These are phyloP conservation scores for Orbicella faveolata DNA, from an alignment of 64 coral and sea anemone genomes.

Conservation along the genomic window DNA sequence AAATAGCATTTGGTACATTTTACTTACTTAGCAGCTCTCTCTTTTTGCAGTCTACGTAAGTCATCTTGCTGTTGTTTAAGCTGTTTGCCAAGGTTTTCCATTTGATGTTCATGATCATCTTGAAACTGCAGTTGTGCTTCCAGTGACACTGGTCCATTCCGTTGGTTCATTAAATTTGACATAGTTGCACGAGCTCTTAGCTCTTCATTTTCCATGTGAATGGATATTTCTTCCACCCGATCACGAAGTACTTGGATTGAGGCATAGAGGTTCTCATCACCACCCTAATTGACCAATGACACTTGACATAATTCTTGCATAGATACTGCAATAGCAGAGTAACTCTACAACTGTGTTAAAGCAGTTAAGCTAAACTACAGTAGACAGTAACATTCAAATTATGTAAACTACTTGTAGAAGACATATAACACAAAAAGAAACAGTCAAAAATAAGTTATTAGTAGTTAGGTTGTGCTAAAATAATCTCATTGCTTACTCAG, in stretches of 20 bases:
- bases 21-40: conserved; percentile 68
- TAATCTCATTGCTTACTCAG: too few species aligned
- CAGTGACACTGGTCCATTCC: conserved; percentile 28
- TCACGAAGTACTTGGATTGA: conserved; percentile 97
- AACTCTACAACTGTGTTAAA: too few species aligned
- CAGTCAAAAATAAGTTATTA: too few species aligned
- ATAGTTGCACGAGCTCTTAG: conserved; percentile 68
- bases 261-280: conserved; percentile 96
- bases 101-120: conserved; percentile 51
- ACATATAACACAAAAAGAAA: too few species aligned
- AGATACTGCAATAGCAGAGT: too few species aligned
- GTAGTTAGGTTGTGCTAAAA: too few species aligned
- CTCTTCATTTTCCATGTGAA: conserved; percentile 85
- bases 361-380: too few species aligned
- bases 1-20: neutral
- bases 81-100: conserved; percentile 65
- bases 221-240: conserved; percentile 82
- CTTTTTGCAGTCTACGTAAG: conserved; percentile 59
- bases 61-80: conserved; percentile 62
- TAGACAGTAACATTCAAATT: too few species aligned
- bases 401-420: too few species aligned
- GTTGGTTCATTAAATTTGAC: conserved; percentile 30
- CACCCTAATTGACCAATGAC: conserved; percentile 34
- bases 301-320: neutral
- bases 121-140: conserved; percentile 45